Evolutionary conservation across 1,140 invertebrate genomes (phyloP), one percentile per base, ranked within the genome.

Genomic region (Caenorhabditis latens): DNA sequence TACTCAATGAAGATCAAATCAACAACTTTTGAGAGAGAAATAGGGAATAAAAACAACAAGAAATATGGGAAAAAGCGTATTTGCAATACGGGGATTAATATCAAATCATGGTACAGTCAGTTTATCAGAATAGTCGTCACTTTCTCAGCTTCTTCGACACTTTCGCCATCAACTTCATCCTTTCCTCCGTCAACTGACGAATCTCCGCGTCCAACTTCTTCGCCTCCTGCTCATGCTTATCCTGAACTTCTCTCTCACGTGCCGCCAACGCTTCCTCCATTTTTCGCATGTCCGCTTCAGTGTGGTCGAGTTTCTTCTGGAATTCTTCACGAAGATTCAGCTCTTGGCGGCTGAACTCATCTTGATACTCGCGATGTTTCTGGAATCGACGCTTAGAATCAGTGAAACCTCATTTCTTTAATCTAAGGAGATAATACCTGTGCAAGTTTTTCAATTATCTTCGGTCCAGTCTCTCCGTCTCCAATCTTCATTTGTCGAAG

Each of bases 401-500:
- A 57, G n/a, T 48, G 46, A 53, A 65, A 79, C 43, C 5, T n/a
- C 11, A 24, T 9, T 21, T 16, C 11, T 11, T 50, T 46, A n/a
- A 24, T 0, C 13, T 40, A 4, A 8, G 0, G 32, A 57, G 24
- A 71, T 42, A 9, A 71, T 58, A 92, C 90, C 79, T 83, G 88
- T 32, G 85, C 82, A 83, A 90, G 83, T 84, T 87, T 61, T 75
- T 93, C 91, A 55, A 88, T 87, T 83, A 92, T 89, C 48, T 91
- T 91, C n/a, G 91, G 89, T 53, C 91, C 91, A 55, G 90, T 67
- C 84, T 92, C 90, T n/a, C 89, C 91, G 88, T 90, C 93, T 71
- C 88, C 86, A 86, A 91, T 88, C 50, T 88, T 83, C 88, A 84
- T 90, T 94, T 97, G 96, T 93, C 97, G 96, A 43, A 99, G 94